phyloP scores from a whole-genome alignment of 2,888 invertebrate genomes.

The Autographa pulchrina region DNA sequence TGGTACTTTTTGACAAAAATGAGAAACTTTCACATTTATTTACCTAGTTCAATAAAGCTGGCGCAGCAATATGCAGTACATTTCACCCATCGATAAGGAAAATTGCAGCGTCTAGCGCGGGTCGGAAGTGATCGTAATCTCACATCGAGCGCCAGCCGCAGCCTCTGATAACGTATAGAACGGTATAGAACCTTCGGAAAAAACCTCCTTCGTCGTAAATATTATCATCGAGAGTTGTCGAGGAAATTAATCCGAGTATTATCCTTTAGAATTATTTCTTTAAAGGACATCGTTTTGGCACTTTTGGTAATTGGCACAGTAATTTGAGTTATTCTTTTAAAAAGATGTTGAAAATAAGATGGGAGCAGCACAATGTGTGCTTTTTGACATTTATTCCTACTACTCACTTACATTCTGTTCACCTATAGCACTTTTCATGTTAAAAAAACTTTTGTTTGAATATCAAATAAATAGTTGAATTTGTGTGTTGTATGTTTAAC shows the following conservation, averaged over 20 bases:
- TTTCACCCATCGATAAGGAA: conserved; percentile 40
- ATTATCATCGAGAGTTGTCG: conserved; percentile 7
- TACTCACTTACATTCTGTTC: too few relatives aligned
- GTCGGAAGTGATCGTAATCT: conserved; percentile 40
- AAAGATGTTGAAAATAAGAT: too few relatives aligned
- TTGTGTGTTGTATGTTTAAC: background rate
- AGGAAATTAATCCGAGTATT: background rate
- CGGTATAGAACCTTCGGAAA: conserved; percentile 32
- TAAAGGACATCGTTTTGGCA: background rate
- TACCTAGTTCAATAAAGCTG: conserved; percentile 10
- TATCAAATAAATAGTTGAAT: background rate
- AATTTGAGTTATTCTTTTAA: too few relatives aligned
- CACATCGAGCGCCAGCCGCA: conserved; percentile 7
- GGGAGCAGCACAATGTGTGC: too few relatives aligned
- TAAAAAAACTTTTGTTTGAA: too few relatives aligned
- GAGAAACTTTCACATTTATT: too few relatives aligned
- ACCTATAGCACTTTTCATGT: too few relatives aligned
- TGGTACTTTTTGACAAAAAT: too few relatives aligned
- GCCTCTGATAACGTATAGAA: conserved; percentile 32
- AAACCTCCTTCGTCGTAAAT: conserved; percentile 17
- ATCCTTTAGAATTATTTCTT: background rate
- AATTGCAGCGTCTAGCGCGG: conserved; percentile 30
- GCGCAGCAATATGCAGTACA: conserved; percentile 21
- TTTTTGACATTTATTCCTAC: too few relatives aligned
- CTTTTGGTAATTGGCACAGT: too few relatives aligned